phyloP scores from a whole-genome alignment of 2,113 vertebrate species.

The Tetrax tetrax region DNA sequence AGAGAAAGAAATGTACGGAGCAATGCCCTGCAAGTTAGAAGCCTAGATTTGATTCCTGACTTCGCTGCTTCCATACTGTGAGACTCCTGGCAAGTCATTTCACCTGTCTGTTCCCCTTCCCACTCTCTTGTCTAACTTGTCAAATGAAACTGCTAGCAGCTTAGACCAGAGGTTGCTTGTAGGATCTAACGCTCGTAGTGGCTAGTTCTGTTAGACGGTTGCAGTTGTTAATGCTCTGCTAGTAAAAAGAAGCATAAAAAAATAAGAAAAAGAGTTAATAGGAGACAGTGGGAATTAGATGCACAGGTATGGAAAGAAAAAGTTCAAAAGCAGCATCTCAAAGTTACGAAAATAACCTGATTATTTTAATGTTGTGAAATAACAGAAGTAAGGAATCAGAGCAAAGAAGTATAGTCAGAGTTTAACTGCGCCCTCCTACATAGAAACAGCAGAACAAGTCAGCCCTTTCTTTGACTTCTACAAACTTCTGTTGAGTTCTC shows the following conservation, averaged over 20 bases:
- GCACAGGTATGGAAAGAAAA: background rate
- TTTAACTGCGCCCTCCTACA: background rate
- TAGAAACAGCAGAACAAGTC: background rate
- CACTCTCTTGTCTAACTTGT: background rate
- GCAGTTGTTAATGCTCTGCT: background rate
- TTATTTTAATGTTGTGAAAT: background rate
- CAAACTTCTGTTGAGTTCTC: slow-evolving; percentile 55
- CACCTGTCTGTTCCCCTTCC: background rate
- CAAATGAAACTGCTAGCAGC: background rate
- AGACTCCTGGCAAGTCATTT: slow-evolving; percentile 3
- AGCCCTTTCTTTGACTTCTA: slow-evolving; percentile 5
- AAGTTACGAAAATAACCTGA: background rate
- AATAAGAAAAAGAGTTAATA: background rate
- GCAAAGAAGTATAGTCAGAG: background rate
- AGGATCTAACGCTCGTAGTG: background rate
- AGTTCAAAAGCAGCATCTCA: background rate
- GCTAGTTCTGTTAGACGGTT: background rate
- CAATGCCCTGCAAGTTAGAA: background rate
- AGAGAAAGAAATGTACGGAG: background rate
- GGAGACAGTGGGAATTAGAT: background rate
- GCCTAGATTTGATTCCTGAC: background rate
- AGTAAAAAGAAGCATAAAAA: background rate
- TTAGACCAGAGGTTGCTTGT: background rate
- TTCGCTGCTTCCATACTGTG: background rate
- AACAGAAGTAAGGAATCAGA: background rate